These are phyloP conservation scores for Albula glossodonta DNA, from an alignment of 2,113 vertebrate species.

Conservation along the genomic window DNA sequence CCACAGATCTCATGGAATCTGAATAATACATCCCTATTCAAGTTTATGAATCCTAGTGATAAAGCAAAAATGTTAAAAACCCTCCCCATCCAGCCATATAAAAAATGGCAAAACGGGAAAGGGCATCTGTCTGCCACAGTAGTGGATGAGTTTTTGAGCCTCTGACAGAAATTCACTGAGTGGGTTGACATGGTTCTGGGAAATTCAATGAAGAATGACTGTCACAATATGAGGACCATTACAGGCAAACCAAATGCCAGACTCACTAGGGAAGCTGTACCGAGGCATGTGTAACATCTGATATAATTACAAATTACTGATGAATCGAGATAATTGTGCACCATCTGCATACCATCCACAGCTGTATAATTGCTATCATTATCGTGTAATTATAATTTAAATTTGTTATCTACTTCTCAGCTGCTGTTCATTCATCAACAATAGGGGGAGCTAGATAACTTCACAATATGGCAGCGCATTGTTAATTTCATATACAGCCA, in stretches of 20 bases:
- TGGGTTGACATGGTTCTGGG: not conserved
- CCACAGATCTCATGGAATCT: not conserved
- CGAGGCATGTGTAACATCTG: not conserved
- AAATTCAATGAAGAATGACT: not conserved
- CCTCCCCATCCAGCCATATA: not conserved
- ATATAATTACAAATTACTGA: not conserved
- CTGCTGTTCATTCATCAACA: not conserved
- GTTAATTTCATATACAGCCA: not conserved
- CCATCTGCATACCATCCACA: not conserved
- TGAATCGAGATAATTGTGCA: not conserved
- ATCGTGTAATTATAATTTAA: not conserved
- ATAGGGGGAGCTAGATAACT: not conserved
- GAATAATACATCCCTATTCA: not conserved
- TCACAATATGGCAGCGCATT: not conserved
- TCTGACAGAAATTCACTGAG: not conserved
- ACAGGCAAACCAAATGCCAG: not conserved
- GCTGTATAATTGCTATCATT: slow-evolving; percentile 4
- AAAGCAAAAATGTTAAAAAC: not conserved
- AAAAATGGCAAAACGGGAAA: not conserved
- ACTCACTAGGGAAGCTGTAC: not conserved
- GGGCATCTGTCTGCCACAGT: not conserved
- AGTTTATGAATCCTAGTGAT: not conserved
- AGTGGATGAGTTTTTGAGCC: no score
- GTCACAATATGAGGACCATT: not conserved
- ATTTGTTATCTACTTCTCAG: not conserved